Conservation (phyloP, 2,888 invertebrate genomes). For the Drosophila infuscata region DNA sequence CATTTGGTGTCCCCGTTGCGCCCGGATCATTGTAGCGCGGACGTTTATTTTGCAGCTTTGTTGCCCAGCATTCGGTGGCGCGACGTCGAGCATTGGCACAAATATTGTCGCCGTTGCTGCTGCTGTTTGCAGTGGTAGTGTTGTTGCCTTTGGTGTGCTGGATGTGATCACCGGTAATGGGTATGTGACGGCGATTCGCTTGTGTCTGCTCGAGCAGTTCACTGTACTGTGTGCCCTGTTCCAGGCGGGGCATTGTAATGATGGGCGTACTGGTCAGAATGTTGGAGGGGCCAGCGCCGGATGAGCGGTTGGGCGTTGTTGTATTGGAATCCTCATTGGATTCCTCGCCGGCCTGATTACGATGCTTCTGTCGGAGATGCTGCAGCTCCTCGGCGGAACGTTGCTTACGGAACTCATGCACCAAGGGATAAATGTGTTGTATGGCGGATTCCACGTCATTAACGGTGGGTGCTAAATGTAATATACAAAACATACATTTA, state of each 20-base stretch:
- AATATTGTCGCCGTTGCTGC: slow-evolving; percentile 43
- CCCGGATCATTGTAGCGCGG: slow-evolving; percentile 59
- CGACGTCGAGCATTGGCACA: slow-evolving; percentile 70
- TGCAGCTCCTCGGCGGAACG: slow-evolving; percentile 13
- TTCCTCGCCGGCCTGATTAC: slow-evolving; percentile 38
- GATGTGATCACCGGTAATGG: slow-evolving; percentile 14
- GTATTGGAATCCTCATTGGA: slow-evolving; percentile 21
- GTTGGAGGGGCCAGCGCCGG: neutral
- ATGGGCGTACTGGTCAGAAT: slow-evolving; percentile 6
- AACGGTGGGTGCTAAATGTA: slow-evolving; percentile 91
- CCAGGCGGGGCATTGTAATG: slow-evolving; percentile 25
- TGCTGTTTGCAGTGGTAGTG: slow-evolving; percentile 18
- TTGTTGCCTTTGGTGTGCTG: slow-evolving; percentile 4
- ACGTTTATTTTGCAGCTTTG: slow-evolving; percentile 62
- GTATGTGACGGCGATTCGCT: slow-evolving; percentile 49
- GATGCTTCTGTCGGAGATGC: slow-evolving; percentile 84
- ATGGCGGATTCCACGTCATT: slow-evolving; percentile 94
- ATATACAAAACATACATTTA: neutral
- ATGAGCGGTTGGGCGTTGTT: slow-evolving; percentile 7
- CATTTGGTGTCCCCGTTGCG: slow-evolving; percentile 13
- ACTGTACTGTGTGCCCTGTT: slow-evolving; percentile 42
- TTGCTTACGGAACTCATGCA: slow-evolving; percentile 94
- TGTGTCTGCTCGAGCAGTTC: slow-evolving; percentile 38
- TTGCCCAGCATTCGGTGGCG: slow-evolving; percentile 66
- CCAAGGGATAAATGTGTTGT: slow-evolving; percentile 97